These are phyloP conservation scores for Monomorium pharaonis DNA, from an alignment of 1,140 invertebrate genomes.

Conservation along the genomic window DNA sequence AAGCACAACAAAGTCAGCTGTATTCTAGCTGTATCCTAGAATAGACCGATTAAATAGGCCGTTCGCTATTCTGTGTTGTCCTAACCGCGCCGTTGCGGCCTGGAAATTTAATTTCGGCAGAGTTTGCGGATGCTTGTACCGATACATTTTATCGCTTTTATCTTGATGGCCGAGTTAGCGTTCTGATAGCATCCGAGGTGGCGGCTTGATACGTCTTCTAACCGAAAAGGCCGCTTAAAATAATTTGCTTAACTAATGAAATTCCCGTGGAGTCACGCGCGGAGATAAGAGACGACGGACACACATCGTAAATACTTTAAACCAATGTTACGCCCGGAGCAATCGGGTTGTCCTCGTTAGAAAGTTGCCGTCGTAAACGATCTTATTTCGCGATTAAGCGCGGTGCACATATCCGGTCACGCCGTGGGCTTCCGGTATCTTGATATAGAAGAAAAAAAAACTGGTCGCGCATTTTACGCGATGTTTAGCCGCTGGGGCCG, in stretches of 20 bases:
- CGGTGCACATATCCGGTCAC: background rate
- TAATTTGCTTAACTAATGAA: slow-evolving; percentile 37
- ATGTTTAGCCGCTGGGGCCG: background rate
- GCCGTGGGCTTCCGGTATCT: background rate
- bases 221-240: slow-evolving; percentile 27
- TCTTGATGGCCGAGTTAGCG: slow-evolving; percentile 27
- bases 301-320: slow-evolving; percentile 5
- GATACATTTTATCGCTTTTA: slow-evolving; percentile 46
- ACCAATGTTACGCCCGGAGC: background rate
- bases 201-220: background rate
- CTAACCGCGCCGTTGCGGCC: background rate
- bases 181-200: background rate
- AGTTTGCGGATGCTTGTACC: slow-evolving; percentile 39
- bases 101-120: slow-evolving; percentile 42
- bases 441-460: background rate
- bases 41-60: slow-evolving; percentile 9
- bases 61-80: background rate
- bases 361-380: slow-evolving; percentile 1
- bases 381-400: slow-evolving; percentile 39
- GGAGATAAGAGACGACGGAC: background rate
- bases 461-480: background rate
- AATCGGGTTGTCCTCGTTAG: background rate
- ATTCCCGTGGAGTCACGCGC: background rate
- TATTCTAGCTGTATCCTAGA: background rate
- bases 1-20: background rate